Base-by-base conservation (phyloP, 2,797 vertebrate species). In the Lutjanus campechanus region DNA sequence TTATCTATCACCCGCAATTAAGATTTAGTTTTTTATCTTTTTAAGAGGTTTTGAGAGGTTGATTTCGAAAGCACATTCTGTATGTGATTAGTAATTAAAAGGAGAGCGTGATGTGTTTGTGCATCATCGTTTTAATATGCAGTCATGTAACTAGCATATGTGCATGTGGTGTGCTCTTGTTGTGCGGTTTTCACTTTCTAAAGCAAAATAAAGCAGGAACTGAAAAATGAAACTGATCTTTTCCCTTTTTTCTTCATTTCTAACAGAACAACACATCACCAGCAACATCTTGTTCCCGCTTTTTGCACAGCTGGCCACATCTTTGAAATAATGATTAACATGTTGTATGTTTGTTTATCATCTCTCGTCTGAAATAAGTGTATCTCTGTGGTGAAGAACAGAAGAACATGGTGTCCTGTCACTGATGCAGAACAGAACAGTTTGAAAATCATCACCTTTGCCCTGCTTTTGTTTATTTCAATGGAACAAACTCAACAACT, bases 171-270 rank as follows among this genome's bases (percentile, higher is more conserved):
- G 8, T 43, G 55, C 12, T 20, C 64, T 22, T 19, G 44, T 59
- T 67, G 59, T 67, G 11, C 13, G 15, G 46, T 60, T 55, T 56
- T 59, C 1, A 5, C 8, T 77, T 69, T 77, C 11, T 62, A 22
- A 58, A 58, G 8, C 1, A 63, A 12, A 85, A 79, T 83, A 85
- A 80, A 10, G 74, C 17, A 70, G 63, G 63, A 91, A 77, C 50
- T 85, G 69, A 90, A 83, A 53, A 56, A 2, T 40, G 0, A 82
- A 89, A 83, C 55, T 3, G 7, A 8, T 17, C 11, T 68, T 67
- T 85, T 13, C 3, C 11, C 1, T 22, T 62, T 49, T 56, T 22
- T 15, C 19, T 49, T 20, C 0, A 59, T 60, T 16, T 77, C 12
- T 8, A 25, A 46, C 40, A 36, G 5, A 69, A 19, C 5, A 71